Evolutionary conservation across 2,113 vertebrate genomes (phyloP), one percentile per base, ranked within the genome.

Genomic region (Sceloporus tristichus): DNA sequence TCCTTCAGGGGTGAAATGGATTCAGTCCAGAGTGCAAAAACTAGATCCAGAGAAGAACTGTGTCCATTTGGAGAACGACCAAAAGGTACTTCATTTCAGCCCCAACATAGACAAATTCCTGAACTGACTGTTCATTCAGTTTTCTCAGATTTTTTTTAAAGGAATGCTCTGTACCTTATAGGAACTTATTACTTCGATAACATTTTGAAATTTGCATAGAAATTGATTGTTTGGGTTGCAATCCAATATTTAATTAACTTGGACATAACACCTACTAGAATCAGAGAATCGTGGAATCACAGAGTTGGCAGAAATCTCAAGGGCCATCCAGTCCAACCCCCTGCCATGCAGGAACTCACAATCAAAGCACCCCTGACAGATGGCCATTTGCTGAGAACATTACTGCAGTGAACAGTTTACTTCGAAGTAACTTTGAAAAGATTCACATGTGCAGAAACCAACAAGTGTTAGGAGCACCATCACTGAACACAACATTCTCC

Each of bases 1-100:
- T 27, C 99, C 99, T 0, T 94, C 96, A 21, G 98, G 98, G 25
- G 98, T 99, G 11, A 97, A 97, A 75, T 99, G 98, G 98, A 97
- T 99, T 95, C 97, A 98, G 92, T 98, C 97, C 23, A 97, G 89
- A 90, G 98, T 99, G 90, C 94, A 94, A 83, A 97, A 97, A 85
- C 85, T 99, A 90, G 96, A 98, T 91, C 98, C 99, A 40, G 96
- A 99, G 66, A 97, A 97, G 88, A 98, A 98, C 91, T 97, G 95
- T 0, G 93, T 99, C 76, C 94, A 82, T 87, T 98, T 97, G 38
- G 98, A 97, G 4, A 96, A 95, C 2, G 98, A 97, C 56, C 94
- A 82, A 88, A 96, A 98, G 96, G 99, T 99, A 96, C 89, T 21
- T 0, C 3, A 11, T 25, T 75, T 23, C 65, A 76, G 11, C 9